Conservation (phyloP, 92 coral and sea anemone genomes). For the Palythoa grandiflora region DNA sequence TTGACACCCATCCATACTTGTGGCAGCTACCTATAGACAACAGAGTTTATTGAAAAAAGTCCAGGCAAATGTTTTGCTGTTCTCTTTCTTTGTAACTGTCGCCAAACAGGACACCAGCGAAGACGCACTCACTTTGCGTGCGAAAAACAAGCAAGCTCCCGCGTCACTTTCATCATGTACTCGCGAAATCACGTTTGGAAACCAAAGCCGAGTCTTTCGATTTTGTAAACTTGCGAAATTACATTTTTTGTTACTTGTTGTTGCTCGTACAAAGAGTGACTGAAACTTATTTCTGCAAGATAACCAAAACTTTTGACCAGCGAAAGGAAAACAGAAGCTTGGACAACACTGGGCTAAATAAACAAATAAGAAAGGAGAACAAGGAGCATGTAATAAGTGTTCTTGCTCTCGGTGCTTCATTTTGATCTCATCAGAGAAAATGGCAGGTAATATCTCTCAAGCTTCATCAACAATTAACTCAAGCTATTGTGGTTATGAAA, state of each 20-base stretch:
- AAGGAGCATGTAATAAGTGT: neutral
- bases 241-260: neutral
- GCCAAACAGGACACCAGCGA: neutral
- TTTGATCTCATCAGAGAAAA: neutral
- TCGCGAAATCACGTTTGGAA: neutral
- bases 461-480: conserved; percentile 18
- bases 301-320: neutral
- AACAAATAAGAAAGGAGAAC: neutral
- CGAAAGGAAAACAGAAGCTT: neutral
- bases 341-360: neutral
- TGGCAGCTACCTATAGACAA: neutral
- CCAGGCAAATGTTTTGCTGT: neutral
- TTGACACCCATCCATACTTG: neutral
- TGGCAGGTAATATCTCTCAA: neutral
- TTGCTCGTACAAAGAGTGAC: neutral
- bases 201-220: neutral
- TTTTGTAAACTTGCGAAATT: neutral
- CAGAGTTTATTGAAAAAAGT: neutral
- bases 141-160: neutral
- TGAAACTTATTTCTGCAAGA: neutral
- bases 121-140: neutral
- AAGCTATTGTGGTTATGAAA: neutral
- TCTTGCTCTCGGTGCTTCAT: neutral
- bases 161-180: no score
- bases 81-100: neutral